A percentile compares a stretch with the other conserved stretches of the same genome.
phyloP scores from a whole-genome alignment of 2,113 vertebrate species.

The Prietella phreatophila region DNA sequence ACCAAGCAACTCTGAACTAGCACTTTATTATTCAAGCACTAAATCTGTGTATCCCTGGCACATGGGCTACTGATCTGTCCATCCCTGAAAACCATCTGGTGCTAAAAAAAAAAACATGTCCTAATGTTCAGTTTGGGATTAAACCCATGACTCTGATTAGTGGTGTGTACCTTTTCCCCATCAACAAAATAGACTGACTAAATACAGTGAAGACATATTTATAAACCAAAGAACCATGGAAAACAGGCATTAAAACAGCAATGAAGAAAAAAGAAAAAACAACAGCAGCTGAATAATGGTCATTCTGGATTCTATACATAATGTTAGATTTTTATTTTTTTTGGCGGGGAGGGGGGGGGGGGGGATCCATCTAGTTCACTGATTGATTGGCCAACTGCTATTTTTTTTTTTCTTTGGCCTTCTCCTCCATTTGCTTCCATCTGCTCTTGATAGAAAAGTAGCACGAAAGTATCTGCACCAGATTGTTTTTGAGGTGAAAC shows the following conservation, averaged over 20 bases:
- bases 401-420: conserved; percentile 19
- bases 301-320: conserved; percentile 28
- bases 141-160: neutral
- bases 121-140: conserved; percentile 14
- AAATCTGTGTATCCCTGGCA: neutral
- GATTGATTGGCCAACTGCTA: conserved; percentile 33
- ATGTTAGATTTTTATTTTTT: too few relatives aligned
- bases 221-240: conserved; percentile 27
- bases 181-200: neutral
- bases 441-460: conserved; percentile 52
- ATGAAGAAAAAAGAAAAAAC: neutral
- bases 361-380: conserved; percentile 35
- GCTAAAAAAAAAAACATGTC: neutral
- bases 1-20: neutral
- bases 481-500: conserved; percentile 41
- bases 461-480: conserved; percentile 38
- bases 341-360: too few relatives aligned
- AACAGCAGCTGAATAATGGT: conserved; percentile 11
- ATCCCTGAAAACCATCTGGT: conserved; percentile 4
- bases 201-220: conserved; percentile 1
- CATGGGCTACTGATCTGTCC: neutral
- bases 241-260: conserved; percentile 7
- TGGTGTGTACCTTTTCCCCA: neutral
- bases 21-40: neutral
- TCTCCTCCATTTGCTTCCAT: conserved; percentile 39